A percentile compares a stretch with the other conserved stretches of the same genome.
These are phyloP conservation scores for Galbula dea DNA, from an alignment of 2,113 vertebrate genomes.

Conservation along the genomic window DNA sequence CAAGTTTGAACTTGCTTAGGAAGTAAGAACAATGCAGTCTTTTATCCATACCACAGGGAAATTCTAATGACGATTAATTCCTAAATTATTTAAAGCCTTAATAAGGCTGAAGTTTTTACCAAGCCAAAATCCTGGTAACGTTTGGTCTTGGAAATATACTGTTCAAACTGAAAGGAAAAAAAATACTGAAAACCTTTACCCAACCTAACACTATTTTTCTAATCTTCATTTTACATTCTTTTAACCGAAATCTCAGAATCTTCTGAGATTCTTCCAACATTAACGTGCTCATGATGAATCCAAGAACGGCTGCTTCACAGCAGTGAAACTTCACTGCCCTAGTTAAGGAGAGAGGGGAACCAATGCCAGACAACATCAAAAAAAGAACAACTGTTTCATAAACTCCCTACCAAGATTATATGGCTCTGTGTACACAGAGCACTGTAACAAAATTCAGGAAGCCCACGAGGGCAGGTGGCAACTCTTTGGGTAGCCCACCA, in stretches of 20 bases:
- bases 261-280: neutral
- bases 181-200: neutral
- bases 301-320: neutral
- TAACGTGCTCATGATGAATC: neutral
- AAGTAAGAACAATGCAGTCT: neutral
- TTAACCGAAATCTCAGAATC: neutral
- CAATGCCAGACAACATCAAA: neutral
- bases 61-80: neutral
- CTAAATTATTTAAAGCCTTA: constrained; percentile 13
- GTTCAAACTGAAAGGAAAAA: neutral
- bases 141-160: neutral
- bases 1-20: neutral
- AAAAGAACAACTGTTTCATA: neutral
- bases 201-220: neutral
- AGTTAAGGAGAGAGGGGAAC: neutral
- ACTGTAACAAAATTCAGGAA: rapidly evolving
- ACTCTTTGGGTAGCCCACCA: neutral
- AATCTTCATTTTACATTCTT: neutral
- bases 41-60: constrained; percentile 1
- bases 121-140: neutral
- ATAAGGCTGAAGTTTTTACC: neutral
- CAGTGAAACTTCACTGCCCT: neutral
- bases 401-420: neutral
- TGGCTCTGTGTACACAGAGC: neutral
- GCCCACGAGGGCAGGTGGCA: rapidly evolving